Base-by-base conservation (phyloP, 2,888 invertebrate species). In the Podotricha telesiphe region DNA sequence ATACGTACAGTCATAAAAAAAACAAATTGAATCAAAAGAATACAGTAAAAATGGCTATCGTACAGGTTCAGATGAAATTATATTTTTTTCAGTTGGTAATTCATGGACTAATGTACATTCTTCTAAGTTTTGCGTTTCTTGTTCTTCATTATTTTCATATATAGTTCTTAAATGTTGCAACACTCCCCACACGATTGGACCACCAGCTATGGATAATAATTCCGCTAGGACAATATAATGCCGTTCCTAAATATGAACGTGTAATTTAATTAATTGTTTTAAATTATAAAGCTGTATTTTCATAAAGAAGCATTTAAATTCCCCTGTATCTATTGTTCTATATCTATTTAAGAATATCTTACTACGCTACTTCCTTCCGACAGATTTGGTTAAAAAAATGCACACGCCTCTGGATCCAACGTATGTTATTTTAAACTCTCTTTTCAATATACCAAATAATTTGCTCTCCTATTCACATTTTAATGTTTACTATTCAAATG, bases 121-220 rank as follows among this genome's bases (percentile, higher is more conserved):
- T 37, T 80, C 78, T 19, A 90, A 62, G 56, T 83, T 82, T 6
- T 76, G 74, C 28, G 88, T 59, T 73, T 86, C 81, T 6, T 77
- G 67, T 0, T 82, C 77, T 0, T 81, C 74, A 68, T 87, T 86
- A 0, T 75, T 73, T 7, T 91, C 84, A 75, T 86, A 91, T 11
- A 88, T 77, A 0, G 63, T 42, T 66, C 85, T 82, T 0, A 86
- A 86, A 0, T 79, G 76, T 3, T 74, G 73, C 13, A 87, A 66
- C 17, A 88, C 82, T 20, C 82, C 85, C 88, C 88, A 88, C 83
- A 92, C 83, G 0, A 85, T 78, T 0, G 91, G 91, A 0, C 91
- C 91, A 2, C 91, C 91, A 0, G 88, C 75, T n/a, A 89, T 78
- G 0, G 81, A 81, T 28, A 89, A 73, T 67, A 92, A 73, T 70